These are phyloP conservation scores for Bombus picipes DNA, from an alignment of 1,140 invertebrate genomes.

Conservation along the genomic window DNA sequence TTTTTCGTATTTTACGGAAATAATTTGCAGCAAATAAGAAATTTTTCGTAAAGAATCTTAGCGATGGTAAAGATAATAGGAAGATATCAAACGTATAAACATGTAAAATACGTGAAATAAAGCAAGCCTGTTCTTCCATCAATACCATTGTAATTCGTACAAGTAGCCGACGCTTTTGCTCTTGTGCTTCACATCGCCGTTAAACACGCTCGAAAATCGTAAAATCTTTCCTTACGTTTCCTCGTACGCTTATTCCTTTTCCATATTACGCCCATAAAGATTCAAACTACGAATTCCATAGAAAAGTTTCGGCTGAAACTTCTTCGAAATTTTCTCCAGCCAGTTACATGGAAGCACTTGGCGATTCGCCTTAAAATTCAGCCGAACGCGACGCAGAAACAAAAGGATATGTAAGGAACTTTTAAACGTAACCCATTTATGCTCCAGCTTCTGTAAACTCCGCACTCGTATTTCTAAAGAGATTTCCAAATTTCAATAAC, in stretches of 20 bases:
- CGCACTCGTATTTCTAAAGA: neutral
- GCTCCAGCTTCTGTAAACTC: neutral
- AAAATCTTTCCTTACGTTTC: conserved; percentile 18
- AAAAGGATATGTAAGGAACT: conserved; percentile 12
- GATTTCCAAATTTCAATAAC: neutral
- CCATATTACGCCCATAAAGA: conserved; percentile 1
- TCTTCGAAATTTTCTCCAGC: conserved; percentile 2
- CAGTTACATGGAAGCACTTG: neutral
- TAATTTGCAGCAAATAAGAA: neutral
- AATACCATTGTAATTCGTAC: neutral
- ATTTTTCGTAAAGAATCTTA: neutral
- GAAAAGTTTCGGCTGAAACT: neutral
- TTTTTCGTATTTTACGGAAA: too few species aligned
- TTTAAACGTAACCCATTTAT: conserved; percentile 24
- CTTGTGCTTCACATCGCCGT: too few species aligned
- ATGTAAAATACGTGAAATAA: neutral
- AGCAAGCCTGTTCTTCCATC: neutral
- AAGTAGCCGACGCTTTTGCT: neutral
- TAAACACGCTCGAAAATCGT: neutral
- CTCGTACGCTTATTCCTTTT: conserved; percentile 7
- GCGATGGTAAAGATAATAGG: neutral
- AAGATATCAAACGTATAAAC: neutral
- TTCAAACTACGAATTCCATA: neutral
- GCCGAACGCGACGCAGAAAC: conserved; percentile 4
- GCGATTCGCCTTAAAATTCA: conserved; percentile 16